These are phyloP conservation scores for Drosophila lacicola DNA, from an alignment of 2,888 invertebrate genomes.

Conservation along the genomic window DNA sequence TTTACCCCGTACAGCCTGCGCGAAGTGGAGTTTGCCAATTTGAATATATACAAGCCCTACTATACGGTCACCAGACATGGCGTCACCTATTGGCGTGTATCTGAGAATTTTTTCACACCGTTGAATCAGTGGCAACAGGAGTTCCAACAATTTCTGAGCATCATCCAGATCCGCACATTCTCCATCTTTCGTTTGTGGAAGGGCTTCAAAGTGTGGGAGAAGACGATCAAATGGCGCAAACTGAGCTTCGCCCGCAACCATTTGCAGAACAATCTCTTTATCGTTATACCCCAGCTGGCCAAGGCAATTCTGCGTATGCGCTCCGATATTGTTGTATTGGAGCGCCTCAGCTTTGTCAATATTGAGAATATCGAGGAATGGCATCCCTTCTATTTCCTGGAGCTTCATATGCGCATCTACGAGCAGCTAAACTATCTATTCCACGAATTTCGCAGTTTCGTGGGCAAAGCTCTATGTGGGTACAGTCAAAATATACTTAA, in stretches of 20 bases:
- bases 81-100: conserved; percentile 90
- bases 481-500: not conserved
- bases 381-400: conserved; percentile 89
- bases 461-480: conserved; percentile 87
- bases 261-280: conserved; percentile 90
- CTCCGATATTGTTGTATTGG: conserved; percentile 88
- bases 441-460: conserved; percentile 85
- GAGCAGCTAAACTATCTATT: conserved; percentile 84
- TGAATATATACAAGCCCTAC: conserved; percentile 89
- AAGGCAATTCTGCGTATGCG: conserved; percentile 90
- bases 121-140: conserved; percentile 93
- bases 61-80: conserved; percentile 93
- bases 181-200: conserved; percentile 90
- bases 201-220: conserved; percentile 92
- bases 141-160: conserved; percentile 91
- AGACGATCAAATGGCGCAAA: conserved; percentile 90
- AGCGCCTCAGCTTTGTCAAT: conserved; percentile 88
- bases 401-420: conserved; percentile 87
- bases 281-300: conserved; percentile 90
- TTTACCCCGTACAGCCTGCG: conserved; percentile 92
- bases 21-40: conserved; percentile 90
- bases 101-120: conserved; percentile 92
- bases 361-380: conserved; percentile 86
- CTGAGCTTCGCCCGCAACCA: conserved; percentile 87
- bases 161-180: conserved; percentile 91